Evolutionary conservation across 1,140 invertebrate genomes (phyloP).

Genomic region (Kradibia gibbosae): DNA sequence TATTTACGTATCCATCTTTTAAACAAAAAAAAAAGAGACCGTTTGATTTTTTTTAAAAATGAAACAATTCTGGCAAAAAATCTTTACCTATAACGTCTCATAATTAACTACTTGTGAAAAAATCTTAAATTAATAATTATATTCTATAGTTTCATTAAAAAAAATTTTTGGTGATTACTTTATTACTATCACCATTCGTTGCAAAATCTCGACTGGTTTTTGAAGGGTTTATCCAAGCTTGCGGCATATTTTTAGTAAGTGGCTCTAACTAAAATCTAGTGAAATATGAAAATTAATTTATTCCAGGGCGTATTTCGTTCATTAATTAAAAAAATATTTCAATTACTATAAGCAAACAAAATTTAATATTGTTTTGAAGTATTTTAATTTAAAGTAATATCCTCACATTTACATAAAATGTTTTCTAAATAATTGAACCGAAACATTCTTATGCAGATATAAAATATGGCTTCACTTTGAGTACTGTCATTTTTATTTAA

Average conservation of each 20-base stretch:
- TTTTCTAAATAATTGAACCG: too few relatives aligned
- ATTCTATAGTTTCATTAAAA: background rate
- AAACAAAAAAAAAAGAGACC: too few relatives aligned
- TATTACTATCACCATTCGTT: background rate
- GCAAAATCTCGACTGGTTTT: background rate
- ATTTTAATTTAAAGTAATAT: too few relatives aligned
- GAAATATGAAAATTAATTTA: constrained; percentile 12
- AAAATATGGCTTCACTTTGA: background rate
- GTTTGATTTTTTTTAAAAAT: too few relatives aligned
- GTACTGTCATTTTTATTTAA: background rate
- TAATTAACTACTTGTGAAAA: background rate
- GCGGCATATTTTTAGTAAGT: background rate
- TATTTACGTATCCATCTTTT: too few relatives aligned
- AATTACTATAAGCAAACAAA: background rate
- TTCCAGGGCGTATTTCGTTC: background rate
- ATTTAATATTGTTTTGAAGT: too few relatives aligned
- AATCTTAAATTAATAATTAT: background rate
- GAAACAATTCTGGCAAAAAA: too few relatives aligned
- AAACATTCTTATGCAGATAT: background rate
- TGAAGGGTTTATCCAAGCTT: background rate
- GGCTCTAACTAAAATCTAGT: background rate
- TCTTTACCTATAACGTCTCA: background rate
- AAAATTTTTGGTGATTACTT: background rate
- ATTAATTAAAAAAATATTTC: background rate
- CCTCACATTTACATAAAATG: too few relatives aligned